A percentile compares a stretch with the other conserved stretches of the same genome.
phyloP scores from a whole-genome alignment of 2,888 invertebrate genomes.

The Drosophila trichaetosa region DNA sequence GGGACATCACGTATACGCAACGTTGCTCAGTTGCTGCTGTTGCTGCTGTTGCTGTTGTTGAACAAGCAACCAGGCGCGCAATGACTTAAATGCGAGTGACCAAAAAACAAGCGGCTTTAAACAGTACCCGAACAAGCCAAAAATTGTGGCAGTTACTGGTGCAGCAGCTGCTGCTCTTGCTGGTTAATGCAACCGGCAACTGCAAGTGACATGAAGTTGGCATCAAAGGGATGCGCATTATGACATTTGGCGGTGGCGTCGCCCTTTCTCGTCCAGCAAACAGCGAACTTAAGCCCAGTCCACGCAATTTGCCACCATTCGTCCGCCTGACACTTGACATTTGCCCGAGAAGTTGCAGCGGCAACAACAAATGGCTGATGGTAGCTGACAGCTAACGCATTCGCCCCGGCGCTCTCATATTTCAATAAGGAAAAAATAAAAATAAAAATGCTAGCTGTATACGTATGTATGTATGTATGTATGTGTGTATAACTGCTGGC shows the following conservation, averaged over 20 bases:
- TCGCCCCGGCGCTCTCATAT: slow-evolving; percentile 51
- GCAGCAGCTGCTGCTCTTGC: slow-evolving; percentile 7
- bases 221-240: slow-evolving; percentile 59
- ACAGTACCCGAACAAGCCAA: slow-evolving; percentile 15
- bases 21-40: slow-evolving; percentile 8
- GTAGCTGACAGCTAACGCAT: slow-evolving; percentile 38
- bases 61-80: slow-evolving; percentile 10
- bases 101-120: slow-evolving; percentile 65
- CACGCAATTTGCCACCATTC: slow-evolving; percentile 40
- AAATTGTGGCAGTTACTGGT: slow-evolving; percentile 34
- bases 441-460: not conserved
- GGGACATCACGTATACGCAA: slow-evolving; percentile 60
- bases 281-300: slow-evolving; percentile 32
- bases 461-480: not conserved
- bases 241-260: slow-evolving; percentile 63
- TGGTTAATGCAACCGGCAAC: slow-evolving; percentile 30
- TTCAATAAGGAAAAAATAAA: slow-evolving; percentile 50
- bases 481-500: slow-evolving; percentile 15
- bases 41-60: not conserved
- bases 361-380: slow-evolving; percentile 10
- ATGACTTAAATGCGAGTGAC: slow-evolving; percentile 50
- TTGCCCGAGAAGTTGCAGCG: slow-evolving; percentile 30
- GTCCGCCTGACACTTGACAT: slow-evolving; percentile 67
- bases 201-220: slow-evolving; percentile 50
- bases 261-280: slow-evolving; percentile 4